A percentile compares a stretch with the other conserved stretches of the same genome.
Conservation (phyloP, 2,113 vertebrate genomes). For the Ophthalmolycus amberensis region DNA sequence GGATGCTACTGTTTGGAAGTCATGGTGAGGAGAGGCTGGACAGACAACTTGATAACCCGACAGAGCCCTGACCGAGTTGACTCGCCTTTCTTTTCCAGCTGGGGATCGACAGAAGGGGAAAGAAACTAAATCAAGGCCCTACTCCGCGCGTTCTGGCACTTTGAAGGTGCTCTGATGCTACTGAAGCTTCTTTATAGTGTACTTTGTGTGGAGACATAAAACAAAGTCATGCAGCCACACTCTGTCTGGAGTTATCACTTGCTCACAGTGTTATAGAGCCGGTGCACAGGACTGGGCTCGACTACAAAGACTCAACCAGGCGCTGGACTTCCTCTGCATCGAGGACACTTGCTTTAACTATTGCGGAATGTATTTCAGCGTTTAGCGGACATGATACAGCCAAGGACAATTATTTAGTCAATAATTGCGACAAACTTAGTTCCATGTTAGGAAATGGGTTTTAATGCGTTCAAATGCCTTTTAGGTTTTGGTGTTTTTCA, state of each 20-base stretch:
- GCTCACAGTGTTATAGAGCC: conserved; percentile 30
- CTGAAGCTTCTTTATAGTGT: conserved; percentile 46
- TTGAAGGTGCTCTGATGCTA: conserved; percentile 63
- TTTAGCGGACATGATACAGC: neutral
- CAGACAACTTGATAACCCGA: conserved; percentile 9
- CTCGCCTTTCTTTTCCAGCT: conserved; percentile 36
- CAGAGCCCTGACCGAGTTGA: conserved; percentile 49
- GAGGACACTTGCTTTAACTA: conserved; percentile 14
- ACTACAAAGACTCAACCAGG: conserved; percentile 48
- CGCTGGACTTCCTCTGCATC: conserved; percentile 31
- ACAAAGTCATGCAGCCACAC: conserved; percentile 51
- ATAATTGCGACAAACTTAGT: neutral
- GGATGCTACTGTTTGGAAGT: conserved; percentile 26
- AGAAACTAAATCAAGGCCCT: conserved; percentile 33
- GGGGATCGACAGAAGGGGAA: conserved; percentile 20
- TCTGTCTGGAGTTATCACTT: conserved; percentile 63
- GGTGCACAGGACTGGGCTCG: neutral
- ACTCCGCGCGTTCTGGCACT: conserved; percentile 53
- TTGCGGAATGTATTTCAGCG: neutral
- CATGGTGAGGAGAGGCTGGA: conserved; percentile 22
- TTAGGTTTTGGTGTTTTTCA: neutral
- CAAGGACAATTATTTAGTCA: neutral
- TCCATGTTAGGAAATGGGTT: neutral
- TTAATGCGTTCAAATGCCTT: neutral
- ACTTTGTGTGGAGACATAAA: conserved; percentile 64